phyloP scores from a whole-genome alignment of 2,888 invertebrate species.

The Alcis repandata region DNA sequence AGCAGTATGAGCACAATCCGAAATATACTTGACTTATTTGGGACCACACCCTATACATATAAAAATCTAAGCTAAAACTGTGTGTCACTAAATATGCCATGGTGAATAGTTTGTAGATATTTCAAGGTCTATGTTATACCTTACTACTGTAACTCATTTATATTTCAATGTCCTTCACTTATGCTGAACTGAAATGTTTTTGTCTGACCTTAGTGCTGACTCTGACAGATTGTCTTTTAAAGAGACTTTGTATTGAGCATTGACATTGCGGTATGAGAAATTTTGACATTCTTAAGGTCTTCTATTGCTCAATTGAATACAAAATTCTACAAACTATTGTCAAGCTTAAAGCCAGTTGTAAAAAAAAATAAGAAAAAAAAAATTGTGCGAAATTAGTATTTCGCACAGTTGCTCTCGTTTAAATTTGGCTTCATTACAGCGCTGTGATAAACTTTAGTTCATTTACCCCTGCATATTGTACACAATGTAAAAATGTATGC shows the following conservation, averaged over 20 bases:
- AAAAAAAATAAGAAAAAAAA: neutral
- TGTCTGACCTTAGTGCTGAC: conserved; percentile 11
- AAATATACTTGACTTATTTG: too few species aligned
- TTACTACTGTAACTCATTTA: neutral
- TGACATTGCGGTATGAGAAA: conserved; percentile 17
- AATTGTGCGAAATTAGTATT: conserved; percentile 23
- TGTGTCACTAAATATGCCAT: neutral
- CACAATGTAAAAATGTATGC: conserved; percentile 21
- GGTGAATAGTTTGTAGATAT: neutral
- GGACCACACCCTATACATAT: too few species aligned
- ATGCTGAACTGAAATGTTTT: neutral
- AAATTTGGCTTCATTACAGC: conserved; percentile 46
- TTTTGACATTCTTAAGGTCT: conserved; percentile 13
- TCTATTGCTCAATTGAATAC: neutral
- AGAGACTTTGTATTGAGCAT: conserved; percentile 9
- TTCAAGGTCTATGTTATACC: neutral
- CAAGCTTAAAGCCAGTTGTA: neutral
- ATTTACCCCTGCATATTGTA: conserved; percentile 46
- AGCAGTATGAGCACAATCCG: too few species aligned
- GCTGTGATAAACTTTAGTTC: conserved; percentile 50
- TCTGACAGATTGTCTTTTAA: conserved; percentile 6
- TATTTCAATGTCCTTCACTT: conserved; percentile 14
- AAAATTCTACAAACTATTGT: neutral
- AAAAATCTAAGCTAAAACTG: too few species aligned
- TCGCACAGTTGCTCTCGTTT: conserved; percentile 36